These are phyloP conservation scores for Pseudomugil gertrudae DNA, from an alignment of 2,797 vertebrate species.

Conservation along the genomic window DNA sequence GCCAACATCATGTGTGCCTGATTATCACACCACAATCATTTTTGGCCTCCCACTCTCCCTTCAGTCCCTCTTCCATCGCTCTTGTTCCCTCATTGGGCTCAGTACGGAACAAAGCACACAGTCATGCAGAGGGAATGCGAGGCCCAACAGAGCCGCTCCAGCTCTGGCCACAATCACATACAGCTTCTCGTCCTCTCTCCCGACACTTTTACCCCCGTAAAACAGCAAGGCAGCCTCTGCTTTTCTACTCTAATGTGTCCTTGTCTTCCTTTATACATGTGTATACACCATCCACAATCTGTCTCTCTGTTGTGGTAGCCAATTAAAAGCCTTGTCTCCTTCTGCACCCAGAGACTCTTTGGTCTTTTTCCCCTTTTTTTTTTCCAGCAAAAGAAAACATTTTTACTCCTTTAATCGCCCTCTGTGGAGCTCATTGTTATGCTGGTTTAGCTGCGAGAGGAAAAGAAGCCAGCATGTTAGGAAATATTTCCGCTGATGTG, in stretches of 20 bases:
- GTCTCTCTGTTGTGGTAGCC: slow-evolving; percentile 59
- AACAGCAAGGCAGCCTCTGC: slow-evolving; percentile 39
- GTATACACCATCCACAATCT: slow-evolving; percentile 57
- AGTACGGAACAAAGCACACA: slow-evolving; percentile 73
- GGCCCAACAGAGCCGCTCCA: slow-evolving; percentile 62
- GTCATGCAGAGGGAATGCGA: slow-evolving; percentile 77
- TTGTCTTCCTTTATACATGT: slow-evolving; percentile 47
- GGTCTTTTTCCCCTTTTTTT: slow-evolving; percentile 34
- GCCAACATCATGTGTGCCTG: slow-evolving; percentile 75
- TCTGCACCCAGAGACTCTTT: slow-evolving; percentile 50
- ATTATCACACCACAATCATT: slow-evolving; percentile 78
- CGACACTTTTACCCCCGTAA: slow-evolving; percentile 27
- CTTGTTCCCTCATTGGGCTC: slow-evolving; percentile 65
- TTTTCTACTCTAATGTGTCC: slow-evolving; percentile 57
- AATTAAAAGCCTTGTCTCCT: slow-evolving; percentile 65
- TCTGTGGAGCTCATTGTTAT: slow-evolving; percentile 62
- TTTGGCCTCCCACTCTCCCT: slow-evolving; percentile 52
- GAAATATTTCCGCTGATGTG: slow-evolving; percentile 50
- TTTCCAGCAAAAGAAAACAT: slow-evolving; percentile 49
- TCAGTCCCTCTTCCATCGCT: slow-evolving; percentile 58
- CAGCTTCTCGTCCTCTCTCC: slow-evolving; percentile 53
- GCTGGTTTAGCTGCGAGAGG: slow-evolving; percentile 30
- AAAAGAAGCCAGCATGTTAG: slow-evolving; percentile 24
- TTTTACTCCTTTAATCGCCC: slow-evolving; percentile 66
- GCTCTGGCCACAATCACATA: slow-evolving; percentile 73